These are phyloP conservation scores for Octodon degus DNA, from an alignment of 2,113 vertebrate species.

Conservation along the genomic window DNA sequence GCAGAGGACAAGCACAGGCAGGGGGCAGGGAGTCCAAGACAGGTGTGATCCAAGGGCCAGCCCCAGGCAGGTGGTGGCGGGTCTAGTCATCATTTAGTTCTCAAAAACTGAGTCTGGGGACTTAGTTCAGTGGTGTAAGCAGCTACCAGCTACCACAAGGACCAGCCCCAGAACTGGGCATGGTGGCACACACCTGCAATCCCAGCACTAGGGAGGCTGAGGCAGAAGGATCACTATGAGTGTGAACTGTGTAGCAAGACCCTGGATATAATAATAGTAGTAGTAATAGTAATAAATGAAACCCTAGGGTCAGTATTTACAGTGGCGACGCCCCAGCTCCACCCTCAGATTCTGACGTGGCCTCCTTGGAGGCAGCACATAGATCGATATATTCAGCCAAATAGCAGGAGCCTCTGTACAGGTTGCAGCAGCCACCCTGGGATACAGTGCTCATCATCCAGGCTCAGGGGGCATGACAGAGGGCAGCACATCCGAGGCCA, in stretches of 20 bases:
- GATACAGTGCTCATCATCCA: not conserved
- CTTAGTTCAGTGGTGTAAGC: too few species aligned
- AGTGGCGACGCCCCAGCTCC: not conserved
- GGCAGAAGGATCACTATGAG: too few species aligned
- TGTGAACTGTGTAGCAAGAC: too few species aligned
- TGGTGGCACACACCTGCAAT: too few species aligned
- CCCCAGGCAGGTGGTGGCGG: not conserved
- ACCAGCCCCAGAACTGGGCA: too few species aligned
- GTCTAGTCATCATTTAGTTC: not conserved
- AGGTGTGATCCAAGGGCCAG: not conserved
- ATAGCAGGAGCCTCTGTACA: not conserved
- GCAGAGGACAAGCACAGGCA: not conserved
- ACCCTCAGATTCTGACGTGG: not conserved
- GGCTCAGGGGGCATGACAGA: not conserved
- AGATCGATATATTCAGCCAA: not conserved
- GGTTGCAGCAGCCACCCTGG: not conserved
- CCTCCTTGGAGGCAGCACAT: not conserved
- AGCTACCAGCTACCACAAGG: not conserved
- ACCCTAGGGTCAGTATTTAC: too few species aligned
- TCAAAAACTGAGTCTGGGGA: not conserved
- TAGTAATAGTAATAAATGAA: too few species aligned
- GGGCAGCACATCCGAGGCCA: not conserved
- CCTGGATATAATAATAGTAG: too few species aligned
- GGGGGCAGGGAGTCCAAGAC: not conserved
- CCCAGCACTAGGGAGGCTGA: too few species aligned